Base-by-base conservation (phyloP, 1,140 invertebrate genomes). In the Stegodyphus dumicola region DNA sequence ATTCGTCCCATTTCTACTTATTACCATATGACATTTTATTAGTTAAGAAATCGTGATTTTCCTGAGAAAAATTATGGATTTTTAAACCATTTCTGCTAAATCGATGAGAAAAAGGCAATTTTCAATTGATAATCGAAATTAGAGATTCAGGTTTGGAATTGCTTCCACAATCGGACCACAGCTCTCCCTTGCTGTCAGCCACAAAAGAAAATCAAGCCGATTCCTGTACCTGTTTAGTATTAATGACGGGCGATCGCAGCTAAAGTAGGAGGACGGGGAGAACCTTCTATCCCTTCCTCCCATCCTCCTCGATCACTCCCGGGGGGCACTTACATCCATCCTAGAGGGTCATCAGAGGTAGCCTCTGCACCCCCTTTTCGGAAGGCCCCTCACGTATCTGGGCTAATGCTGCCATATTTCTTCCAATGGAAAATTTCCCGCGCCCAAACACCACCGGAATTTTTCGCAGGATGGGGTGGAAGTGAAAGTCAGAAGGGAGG, bases 351-450 rank as follows among this genome's bases (percentile, higher is more conserved):
- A 67, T 77, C 76, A 66, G 76, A 52, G 73, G 73, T 53, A 33
- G 33, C 74, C 53, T 76, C 74, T 33, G 74, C 33, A 64, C 74
- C 18, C 13, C 33, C 33, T 33, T 33, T 76, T 64, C 13, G n/a
- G 33, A 64, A 76, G 64, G 48, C 76, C 60, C 33, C 60, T 49
- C 76, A 77, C 76, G 76, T 77, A 65, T 18, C 76, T 49, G 51
- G 60, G 51, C 76, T 77, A 77, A 77, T 77, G 76, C 76, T 15
- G 64, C 76, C 65, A 77, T 77, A 77, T 77, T 77, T 77, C 76
- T 66, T 77, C 52, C 76, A 77, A 77, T 77, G 76, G 76, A 77
- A 77, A 77, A 77, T 77, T 77, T 77, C 76, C 51, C 76, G 49
- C 64, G 73, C 13, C 73, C 73, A 52, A 56, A 75, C 73, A 56